A percentile compares a stretch with the other conserved stretches of the same genome.
Evolutionary conservation across 2,888 invertebrate species (phyloP).

Genomic region (Eumacrocentrus americanus): DNA sequence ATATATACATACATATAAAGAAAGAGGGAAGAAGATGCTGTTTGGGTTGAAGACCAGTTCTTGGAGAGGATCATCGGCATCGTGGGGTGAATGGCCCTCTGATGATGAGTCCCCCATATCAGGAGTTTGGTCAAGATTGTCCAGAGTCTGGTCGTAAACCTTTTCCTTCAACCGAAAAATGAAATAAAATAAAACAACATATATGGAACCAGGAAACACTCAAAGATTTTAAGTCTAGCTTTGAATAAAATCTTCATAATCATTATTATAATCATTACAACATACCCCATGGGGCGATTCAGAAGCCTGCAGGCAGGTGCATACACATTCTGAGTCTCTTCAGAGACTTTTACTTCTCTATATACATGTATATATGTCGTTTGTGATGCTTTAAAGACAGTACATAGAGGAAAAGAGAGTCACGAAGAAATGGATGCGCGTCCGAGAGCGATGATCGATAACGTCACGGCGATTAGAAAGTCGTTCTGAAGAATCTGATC

Average conservation of each 20-base stretch:
- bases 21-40: neutral
- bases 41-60: conserved; percentile 12
- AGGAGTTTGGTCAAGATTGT: too few species aligned
- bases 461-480: conserved; percentile 27
- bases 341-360: neutral
- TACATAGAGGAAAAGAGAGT: neutral
- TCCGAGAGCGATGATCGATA: conserved; percentile 24
- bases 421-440: conserved; percentile 12
- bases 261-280: too few species aligned
- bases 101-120: neutral
- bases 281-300: neutral
- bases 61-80: conserved; percentile 2
- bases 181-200: neutral
- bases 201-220: too few species aligned
- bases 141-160: too few species aligned
- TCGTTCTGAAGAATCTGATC: conserved; percentile 24
- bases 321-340: neutral
- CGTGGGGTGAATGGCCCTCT: neutral
- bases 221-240: too few species aligned
- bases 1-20: too few species aligned
- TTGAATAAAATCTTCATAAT: conserved; percentile 9
- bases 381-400: neutral
- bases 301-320: neutral
- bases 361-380: neutral
- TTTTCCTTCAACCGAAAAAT: too few species aligned